phyloP scores from a whole-genome alignment of 2,113 vertebrate genomes.

The Sorex araneus region DNA sequence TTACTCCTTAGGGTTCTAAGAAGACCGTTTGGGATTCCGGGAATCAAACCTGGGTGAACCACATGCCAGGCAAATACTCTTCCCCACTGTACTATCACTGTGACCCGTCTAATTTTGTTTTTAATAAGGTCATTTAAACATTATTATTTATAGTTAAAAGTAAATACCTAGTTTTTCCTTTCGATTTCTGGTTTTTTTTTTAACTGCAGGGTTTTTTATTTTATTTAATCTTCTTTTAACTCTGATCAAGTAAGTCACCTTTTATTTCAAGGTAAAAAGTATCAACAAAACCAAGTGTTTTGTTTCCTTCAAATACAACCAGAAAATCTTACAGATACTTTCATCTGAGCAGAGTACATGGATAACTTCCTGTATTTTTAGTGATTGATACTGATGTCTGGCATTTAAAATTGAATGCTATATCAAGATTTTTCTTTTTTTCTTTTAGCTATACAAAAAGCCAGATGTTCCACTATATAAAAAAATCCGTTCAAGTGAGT shows the following conservation, averaged over 20 bases:
- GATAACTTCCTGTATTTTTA: slow-evolving; percentile 68
- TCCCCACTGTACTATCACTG: too few species aligned
- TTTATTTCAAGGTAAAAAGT: slow-evolving; percentile 57
- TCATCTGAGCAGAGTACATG: neutral
- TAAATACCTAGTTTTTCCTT: too few species aligned
- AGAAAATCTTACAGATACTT: slow-evolving; percentile 59
- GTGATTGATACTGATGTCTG: slow-evolving; percentile 67
- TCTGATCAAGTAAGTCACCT: slow-evolving; percentile 23
- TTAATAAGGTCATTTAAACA: too few species aligned
- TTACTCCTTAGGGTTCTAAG: too few species aligned
- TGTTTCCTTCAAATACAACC: slow-evolving; percentile 31
- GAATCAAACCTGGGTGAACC: too few species aligned
- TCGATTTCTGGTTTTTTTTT: too few species aligned
- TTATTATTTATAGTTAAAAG: too few species aligned
- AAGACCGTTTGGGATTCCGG: too few species aligned
- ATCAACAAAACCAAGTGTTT: neutral
- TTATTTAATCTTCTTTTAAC: slow-evolving; percentile 7
- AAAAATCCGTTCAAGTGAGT: slow-evolving; percentile 99
- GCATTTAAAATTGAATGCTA: slow-evolving; percentile 64
- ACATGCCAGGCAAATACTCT: too few species aligned
- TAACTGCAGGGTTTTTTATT: neutral
- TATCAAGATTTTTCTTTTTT: slow-evolving; percentile 81
- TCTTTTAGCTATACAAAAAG: slow-evolving; percentile 96
- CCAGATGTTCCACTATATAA: slow-evolving; percentile 99
- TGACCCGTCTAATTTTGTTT: too few species aligned